Base-by-base conservation (phyloP, 2,888 invertebrate genomes). In the Agrilus biguttatus region DNA sequence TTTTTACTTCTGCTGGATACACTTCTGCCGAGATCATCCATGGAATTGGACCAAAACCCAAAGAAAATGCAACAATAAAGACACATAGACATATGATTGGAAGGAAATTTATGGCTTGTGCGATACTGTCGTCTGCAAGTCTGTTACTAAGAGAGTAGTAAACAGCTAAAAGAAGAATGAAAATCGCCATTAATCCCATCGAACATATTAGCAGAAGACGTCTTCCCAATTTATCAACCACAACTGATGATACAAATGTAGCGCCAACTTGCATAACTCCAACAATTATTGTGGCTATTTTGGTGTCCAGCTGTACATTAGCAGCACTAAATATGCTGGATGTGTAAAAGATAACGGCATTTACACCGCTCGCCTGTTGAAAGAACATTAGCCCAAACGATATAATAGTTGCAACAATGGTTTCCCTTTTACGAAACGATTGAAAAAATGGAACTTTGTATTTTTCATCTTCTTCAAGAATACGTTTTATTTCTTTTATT, bases 1-100 rank as follows among this genome's bases (percentile, higher is more conserved):
- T 80, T 58, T 86, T 87, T 45, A 87, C 82, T 51, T 85, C 80
- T 5, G 81, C 71, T 40, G 85, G 73, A 63, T 90, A 83, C 8
- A 91, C 68, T 61, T 91, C 90, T 3, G 87, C 77, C 61, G 81
- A 71, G 71, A 85, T 83, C 71, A 89, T 75, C 85, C 85, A 86
- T 0, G 90, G 90, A 37, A 91, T 83, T 0, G 90, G 90, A 0
- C 90, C 90, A 54, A 80, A 83, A 35, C 90, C 90, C 33, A 89
- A 57, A 0, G 86, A 84, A 66, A 90, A 90, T 28, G 82, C 74
- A 13, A 83, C 62, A 14, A 89, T 81, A 63, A 84, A 91, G 2
- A 83, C 50, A 17, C 84, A 80, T 13, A 90, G 62, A 28, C 80
- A 75, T 1, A 78, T 51, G 5, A 91, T 64, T 0, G 90, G 89